Conservation (phyloP, 2,888 invertebrate genomes). For the Phaedon cochleariae region DNA sequence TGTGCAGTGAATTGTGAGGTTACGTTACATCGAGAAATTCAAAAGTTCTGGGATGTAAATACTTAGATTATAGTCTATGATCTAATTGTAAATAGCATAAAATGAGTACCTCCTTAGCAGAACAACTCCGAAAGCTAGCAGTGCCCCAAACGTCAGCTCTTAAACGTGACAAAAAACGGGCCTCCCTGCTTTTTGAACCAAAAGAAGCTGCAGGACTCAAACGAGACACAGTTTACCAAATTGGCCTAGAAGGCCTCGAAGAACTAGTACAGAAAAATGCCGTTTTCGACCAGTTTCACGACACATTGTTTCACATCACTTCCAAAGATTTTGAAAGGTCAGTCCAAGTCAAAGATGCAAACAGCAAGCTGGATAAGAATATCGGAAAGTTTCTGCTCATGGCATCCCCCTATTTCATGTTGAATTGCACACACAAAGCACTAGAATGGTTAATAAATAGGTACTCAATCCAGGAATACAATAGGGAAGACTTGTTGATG, state of each 20-base stretch:
- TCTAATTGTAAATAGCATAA: no score
- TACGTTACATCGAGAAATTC: no score
- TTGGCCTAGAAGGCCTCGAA: conserved; percentile 86
- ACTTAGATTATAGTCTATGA: no score
- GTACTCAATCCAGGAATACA: conserved; percentile 89
- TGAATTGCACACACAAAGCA: conserved; percentile 87
- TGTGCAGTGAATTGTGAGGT: no score
- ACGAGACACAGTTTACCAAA: conserved; percentile 83
- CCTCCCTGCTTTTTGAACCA: conserved; percentile 88
- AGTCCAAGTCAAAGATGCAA: conserved; percentile 77
- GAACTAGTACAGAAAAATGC: conserved; percentile 80
- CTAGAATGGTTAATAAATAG: conserved; percentile 95
- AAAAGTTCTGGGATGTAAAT: no score
- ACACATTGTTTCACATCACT: conserved; percentile 78
- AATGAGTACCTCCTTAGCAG: conserved; percentile 78
- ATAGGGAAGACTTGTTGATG: conserved; percentile 80
- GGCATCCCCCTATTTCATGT: conserved; percentile 87
- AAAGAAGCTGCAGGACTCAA: conserved; percentile 90
- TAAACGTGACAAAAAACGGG: conserved; percentile 72
- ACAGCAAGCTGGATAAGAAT: conserved; percentile 76
- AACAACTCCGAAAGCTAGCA: conserved; percentile 78
- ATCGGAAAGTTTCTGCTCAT: conserved; percentile 82
- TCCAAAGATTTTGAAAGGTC: conserved; percentile 84
- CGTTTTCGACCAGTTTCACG: conserved; percentile 76
- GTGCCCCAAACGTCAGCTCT: conserved; percentile 79